Evolutionary conservation across 2,797 vertebrate species (phyloP).

Genomic region (Botia almorhae): DNA sequence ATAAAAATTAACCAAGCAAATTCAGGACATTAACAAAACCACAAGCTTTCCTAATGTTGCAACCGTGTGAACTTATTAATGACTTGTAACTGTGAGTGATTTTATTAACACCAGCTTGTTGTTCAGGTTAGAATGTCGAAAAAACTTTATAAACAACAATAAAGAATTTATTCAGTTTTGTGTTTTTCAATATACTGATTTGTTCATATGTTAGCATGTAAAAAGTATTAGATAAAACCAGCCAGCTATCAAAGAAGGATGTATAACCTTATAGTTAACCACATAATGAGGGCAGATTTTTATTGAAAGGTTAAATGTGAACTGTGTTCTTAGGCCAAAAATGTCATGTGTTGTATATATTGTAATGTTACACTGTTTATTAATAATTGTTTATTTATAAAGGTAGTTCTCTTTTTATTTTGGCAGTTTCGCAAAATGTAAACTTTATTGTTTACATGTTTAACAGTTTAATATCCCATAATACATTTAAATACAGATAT

Average conservation of each 20-base stretch:
- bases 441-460: not conserved
- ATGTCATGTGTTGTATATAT: not conserved
- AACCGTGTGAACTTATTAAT: not conserved
- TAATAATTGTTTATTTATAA: too few relatives aligned
- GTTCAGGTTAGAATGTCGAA: not conserved
- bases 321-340: not conserved
- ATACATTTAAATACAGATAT: not conserved
- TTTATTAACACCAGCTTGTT: not conserved
- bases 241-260: not conserved
- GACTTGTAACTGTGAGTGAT: not conserved
- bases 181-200: not conserved
- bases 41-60: not conserved
- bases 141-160: constrained; percentile 1
- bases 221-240: not conserved
- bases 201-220: not conserved
- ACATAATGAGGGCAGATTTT: not conserved
- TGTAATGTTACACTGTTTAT: not conserved
- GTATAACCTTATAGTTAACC: not conserved
- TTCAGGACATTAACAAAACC: not conserved
- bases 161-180: not conserved
- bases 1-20: not conserved
- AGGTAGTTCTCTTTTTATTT: too few relatives aligned
- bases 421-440: too few relatives aligned
- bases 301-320: not conserved
- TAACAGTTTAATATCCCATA: not conserved